Evolutionary conservation across 2,113 vertebrate species (phyloP).

Genomic region (Limanda limanda): DNA sequence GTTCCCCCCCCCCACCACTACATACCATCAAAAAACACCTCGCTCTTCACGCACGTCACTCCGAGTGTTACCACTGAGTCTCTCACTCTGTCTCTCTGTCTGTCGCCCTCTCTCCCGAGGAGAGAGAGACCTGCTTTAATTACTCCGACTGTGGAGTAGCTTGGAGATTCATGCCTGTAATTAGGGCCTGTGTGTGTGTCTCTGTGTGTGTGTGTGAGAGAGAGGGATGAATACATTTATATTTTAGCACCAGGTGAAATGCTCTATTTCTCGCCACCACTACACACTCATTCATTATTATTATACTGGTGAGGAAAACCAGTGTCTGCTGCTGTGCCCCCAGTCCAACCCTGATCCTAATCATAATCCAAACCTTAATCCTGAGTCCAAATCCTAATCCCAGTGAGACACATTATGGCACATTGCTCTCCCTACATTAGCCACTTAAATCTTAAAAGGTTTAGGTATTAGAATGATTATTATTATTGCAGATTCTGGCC

Average conservation of each 20-base stretch:
- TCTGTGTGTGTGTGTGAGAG: slow-evolving; percentile 18
- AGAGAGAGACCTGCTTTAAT: slow-evolving; percentile 73
- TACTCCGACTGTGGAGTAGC: slow-evolving; percentile 70
- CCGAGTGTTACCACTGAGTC: slow-evolving; percentile 29
- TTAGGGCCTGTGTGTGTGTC: slow-evolving; percentile 57
- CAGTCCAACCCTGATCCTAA: not conserved
- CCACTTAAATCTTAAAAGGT: not conserved
- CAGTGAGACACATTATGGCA: not conserved
- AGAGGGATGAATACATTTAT: no score
- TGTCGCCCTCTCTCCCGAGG: slow-evolving; percentile 28
- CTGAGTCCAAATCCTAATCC: slow-evolving; percentile 18
- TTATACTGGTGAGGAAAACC: not conserved
- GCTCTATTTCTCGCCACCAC: no score
- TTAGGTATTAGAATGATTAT: not conserved
- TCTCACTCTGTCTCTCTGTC: slow-evolving; percentile 38
- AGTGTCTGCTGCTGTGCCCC: not conserved
- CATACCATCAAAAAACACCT: slow-evolving; percentile 26
- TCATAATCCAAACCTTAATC: slow-evolving; percentile 21
- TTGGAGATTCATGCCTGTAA: slow-evolving; percentile 70
- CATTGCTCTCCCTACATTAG: not conserved
- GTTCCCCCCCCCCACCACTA: not conserved
- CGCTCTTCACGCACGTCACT: slow-evolving; percentile 10
- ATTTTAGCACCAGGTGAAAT: no score
- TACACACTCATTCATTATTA: no score
- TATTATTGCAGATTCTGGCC: not conserved